Conservation (phyloP, 2,113 vertebrate genomes). For the Dicentrarchus labrax region DNA sequence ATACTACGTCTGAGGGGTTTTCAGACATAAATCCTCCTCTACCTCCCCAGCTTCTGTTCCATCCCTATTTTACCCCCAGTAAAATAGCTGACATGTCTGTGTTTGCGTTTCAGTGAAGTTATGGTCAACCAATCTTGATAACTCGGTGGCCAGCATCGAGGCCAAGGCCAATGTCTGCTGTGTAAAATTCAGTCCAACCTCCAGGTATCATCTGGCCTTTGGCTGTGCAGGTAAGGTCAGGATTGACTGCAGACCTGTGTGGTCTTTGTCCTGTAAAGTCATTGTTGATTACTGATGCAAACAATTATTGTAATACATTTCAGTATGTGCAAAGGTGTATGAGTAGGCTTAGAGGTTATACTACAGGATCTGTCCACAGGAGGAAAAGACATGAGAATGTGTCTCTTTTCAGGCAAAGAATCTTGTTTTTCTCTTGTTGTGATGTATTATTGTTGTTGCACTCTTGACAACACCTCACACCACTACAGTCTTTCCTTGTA, state of each 20-base stretch:
- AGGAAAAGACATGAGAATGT: not conserved
- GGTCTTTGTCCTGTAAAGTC: not conserved
- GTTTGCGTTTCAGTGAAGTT: conserved; percentile 90
- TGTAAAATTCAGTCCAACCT: conserved; percentile 98
- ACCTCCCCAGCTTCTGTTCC: not conserved
- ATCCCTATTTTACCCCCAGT: not conserved
- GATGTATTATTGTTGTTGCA: conserved; percentile 15
- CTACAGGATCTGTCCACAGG: not conserved
- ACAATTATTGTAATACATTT: no score
- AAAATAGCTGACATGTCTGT: not conserved
- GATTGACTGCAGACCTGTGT: not conserved
- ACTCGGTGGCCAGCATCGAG: conserved; percentile 98
- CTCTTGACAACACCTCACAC: conserved; percentile 15
- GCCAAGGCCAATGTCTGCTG: conserved; percentile 99
- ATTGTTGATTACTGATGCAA: not conserved
- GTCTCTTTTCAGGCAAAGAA: not conserved
- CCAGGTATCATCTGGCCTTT: conserved; percentile 97
- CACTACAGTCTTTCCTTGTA: not conserved
- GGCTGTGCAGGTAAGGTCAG: conserved; percentile 94
- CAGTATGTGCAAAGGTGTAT: not conserved
- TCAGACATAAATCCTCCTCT: not conserved
- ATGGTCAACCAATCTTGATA: conserved; percentile 99
- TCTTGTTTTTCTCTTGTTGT: not conserved
- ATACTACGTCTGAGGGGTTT: not conserved
- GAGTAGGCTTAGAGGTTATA: not conserved